Base-by-base conservation (phyloP, 2,797 vertebrate genomes). In the Sebastolobus alascanus region DNA sequence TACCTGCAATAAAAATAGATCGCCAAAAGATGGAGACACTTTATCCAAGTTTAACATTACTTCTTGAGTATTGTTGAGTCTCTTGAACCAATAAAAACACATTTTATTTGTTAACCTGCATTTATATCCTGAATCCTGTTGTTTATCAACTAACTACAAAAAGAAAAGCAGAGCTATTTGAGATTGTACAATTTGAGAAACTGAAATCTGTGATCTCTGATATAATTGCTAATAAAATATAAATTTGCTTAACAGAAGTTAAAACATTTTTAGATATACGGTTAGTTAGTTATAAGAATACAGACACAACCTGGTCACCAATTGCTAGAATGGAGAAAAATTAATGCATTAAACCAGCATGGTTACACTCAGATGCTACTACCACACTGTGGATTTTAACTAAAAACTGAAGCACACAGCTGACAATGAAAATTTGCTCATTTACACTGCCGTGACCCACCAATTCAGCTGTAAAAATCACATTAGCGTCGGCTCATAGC, bases 1-100 rank as follows among this genome's bases (percentile, higher is more conserved):
- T 72, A 22, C 27, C 40, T 80, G 77, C 60, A 72, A 22, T 78
- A 68, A 43, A 58, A 70, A 27, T 37, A 11, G 4, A 67, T 25
- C 1, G 1, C 71, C 68, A 84, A 70, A 54, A 73, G 71, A 73
- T 75, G 71, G 61, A 78, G 80, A 83, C 75, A 76, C 56, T 52
- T 68, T 4, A 61, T 71, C 18, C 29, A 46, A 29, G 18, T 77
- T 52, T 11, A 69, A 4, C 18, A 5, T 73, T 33, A 74, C 31
- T 43, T 27, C 31, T 20, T 6, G 35, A 33, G 18, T 8, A 2
- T 68, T 67, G 29, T 38, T 77, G 8, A 31, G 11, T 37, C 6
- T 37, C 43, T 68, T 8, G 11, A 70, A n/a, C 0, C 1, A 59
- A 73, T 65, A 50, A 75, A 79, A 27, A 46, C 2, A 1, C 31